Evolutionary conservation across 2,888 invertebrate genomes (phyloP).

Genomic region (Lasioglossum zephyrum): DNA sequence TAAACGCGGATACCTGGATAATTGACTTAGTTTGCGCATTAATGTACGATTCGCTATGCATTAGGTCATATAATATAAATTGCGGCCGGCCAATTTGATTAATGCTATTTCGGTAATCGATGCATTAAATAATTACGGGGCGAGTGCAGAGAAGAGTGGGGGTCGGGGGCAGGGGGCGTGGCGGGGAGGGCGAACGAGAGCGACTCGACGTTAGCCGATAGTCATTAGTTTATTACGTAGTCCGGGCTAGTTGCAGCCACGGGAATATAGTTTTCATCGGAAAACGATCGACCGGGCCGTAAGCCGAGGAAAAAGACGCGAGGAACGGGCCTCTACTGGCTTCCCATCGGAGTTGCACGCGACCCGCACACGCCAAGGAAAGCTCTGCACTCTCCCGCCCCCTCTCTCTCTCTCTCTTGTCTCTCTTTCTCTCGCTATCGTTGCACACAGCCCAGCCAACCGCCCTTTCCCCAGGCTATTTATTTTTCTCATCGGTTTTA

Average conservation of each 20-base stretch:
- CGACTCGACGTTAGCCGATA: conserved; percentile 56
- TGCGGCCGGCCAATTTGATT: conserved; percentile 72
- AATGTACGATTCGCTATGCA: conserved; percentile 72
- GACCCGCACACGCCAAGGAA: conserved; percentile 15
- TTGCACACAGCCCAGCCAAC: background rate
- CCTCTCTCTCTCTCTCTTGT: conserved; percentile 64
- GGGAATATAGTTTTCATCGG: conserved; percentile 58
- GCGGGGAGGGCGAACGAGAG: background rate
- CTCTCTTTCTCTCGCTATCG: conserved; percentile 27
- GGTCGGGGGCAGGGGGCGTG: too few species aligned
- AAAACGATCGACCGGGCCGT: conserved; percentile 48
- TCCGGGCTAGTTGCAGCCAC: conserved; percentile 38
- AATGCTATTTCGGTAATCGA: conserved; percentile 70
- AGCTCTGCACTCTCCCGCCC: conserved; percentile 70
- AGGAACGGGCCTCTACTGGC: conserved; percentile 5
- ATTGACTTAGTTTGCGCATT: conserved; percentile 69
- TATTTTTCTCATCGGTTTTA: conserved; percentile 83
- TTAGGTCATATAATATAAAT: conserved; percentile 72
- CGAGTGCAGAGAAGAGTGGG: background rate
- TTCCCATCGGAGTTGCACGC: conserved; percentile 29
- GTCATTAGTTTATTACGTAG: conserved; percentile 61
- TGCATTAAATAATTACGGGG: conserved; percentile 66
- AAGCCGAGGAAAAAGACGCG: conserved; percentile 46
- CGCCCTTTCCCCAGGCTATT: conserved; percentile 71
- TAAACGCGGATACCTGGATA: conserved; percentile 56